These are phyloP conservation scores for Rhynchotus rufescens DNA, from an alignment of 2,797 vertebrate species.

Conservation along the genomic window DNA sequence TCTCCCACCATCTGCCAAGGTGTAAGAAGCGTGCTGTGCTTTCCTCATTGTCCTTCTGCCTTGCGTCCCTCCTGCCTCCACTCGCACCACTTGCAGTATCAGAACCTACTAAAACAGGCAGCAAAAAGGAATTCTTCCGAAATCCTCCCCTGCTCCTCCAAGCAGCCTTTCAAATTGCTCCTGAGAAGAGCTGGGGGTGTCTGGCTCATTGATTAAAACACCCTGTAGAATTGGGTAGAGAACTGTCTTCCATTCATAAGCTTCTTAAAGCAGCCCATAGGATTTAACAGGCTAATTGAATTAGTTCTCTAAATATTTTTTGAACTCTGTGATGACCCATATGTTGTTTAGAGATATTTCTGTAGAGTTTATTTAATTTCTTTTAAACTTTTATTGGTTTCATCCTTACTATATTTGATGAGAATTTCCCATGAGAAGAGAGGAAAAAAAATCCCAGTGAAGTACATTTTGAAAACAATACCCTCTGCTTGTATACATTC, in stretches of 20 bases:
- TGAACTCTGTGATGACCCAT: conserved; percentile 32
- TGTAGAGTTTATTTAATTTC: conserved; percentile 36
- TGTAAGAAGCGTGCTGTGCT: background rate
- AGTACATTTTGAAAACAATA: background rate
- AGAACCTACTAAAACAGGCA: background rate
- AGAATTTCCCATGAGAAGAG: conserved; percentile 36
- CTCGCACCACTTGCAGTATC: background rate
- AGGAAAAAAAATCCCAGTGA: background rate
- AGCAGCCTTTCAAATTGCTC: background rate
- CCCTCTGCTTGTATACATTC: conserved; percentile 19
- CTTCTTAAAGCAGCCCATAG: background rate
- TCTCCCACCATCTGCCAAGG: background rate
- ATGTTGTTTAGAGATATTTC: conserved; percentile 40
- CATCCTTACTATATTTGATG: conserved; percentile 24
- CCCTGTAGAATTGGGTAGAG: background rate
- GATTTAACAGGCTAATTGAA: conserved; percentile 19
- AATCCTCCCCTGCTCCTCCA: background rate
- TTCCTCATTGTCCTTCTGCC: background rate
- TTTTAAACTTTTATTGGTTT: conserved; percentile 39
- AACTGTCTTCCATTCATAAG: background rate
- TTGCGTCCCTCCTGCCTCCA: background rate
- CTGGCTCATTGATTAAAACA: conserved; percentile 18
- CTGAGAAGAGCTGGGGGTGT: background rate
- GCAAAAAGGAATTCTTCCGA: background rate
- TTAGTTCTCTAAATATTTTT: conserved; percentile 46